Evolutionary conservation across 2,797 vertebrate species (phyloP).

Genomic region (Carcharodon carcharias): DNA sequence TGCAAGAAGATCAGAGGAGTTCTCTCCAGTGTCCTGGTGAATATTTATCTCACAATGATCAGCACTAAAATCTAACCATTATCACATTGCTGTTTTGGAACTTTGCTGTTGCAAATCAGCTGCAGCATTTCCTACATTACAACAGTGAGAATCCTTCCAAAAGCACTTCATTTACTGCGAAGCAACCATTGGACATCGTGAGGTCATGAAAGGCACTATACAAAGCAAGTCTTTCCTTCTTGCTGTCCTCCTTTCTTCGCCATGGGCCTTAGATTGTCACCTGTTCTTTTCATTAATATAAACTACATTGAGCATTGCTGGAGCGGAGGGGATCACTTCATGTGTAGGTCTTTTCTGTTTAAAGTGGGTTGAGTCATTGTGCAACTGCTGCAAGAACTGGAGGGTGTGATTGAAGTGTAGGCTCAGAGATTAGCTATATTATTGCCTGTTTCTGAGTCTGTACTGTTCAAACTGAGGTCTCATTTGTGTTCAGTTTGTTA

Average conservation of each 20-base stretch:
- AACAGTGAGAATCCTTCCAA: neutral
- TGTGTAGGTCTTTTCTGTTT: neutral
- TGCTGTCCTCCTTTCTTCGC: neutral
- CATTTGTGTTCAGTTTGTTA: neutral
- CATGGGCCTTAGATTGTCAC: neutral
- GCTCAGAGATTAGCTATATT: neutral
- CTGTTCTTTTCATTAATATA: neutral
- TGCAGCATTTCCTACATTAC: neutral
- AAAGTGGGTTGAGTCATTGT: neutral
- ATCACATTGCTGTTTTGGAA: neutral
- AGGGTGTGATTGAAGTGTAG: neutral
- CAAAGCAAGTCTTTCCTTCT: neutral
- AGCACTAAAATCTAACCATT: neutral
- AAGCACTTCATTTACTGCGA: neutral
- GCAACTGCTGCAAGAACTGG: neutral
- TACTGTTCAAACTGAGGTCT: conserved; percentile 14
- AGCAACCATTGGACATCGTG: too few relatives aligned
- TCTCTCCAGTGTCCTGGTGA: neutral
- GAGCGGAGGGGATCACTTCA: neutral
- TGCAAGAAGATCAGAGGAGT: neutral
- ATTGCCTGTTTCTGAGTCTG: neutral
- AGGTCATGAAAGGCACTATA: neutral
- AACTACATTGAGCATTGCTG: neutral
- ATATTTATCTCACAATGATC: neutral
- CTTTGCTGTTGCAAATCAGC: neutral